A percentile compares a stretch with the other conserved stretches of the same genome.
Evolutionary conservation across 2,797 vertebrate species (phyloP).

Genomic region (Schizopygopsis malacanthus): DNA sequence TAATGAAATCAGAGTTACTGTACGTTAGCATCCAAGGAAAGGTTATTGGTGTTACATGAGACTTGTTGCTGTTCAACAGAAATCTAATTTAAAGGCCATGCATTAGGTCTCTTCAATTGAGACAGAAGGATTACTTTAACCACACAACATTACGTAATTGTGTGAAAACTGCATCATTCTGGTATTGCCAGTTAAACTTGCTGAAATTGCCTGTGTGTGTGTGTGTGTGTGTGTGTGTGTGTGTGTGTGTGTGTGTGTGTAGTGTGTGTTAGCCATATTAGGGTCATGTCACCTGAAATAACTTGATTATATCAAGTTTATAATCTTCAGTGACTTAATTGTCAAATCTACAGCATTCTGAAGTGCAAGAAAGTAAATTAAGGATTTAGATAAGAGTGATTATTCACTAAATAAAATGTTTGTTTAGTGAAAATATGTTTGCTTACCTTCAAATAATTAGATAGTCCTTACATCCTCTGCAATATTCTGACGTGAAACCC

Average conservation of each 20-base stretch:
- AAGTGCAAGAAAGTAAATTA: not conserved
- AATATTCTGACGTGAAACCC: not conserved
- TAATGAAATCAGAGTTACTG: constrained; percentile 41
- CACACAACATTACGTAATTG: constrained; percentile 44
- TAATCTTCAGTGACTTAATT: constrained; percentile 2
- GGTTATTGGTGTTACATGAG: constrained; percentile 24
- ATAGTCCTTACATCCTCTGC: not conserved
- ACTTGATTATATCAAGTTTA: constrained; percentile 14
- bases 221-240: constrained; percentile 43
- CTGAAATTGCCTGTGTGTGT: constrained; percentile 45
- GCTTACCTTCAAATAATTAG: not conserved
- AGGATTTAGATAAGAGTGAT: constrained; percentile 4
- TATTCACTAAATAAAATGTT: not conserved
- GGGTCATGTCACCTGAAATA: constrained; percentile 37
- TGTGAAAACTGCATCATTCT: constrained; percentile 14
- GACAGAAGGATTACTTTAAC: constrained; percentile 47
- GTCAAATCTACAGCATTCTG: not conserved
- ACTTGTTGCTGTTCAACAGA: constrained; percentile 4
- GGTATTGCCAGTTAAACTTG: constrained; percentile 41
- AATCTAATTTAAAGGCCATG: constrained; percentile 51
- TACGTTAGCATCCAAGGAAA: constrained; percentile 30
- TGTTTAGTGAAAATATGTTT: not conserved
- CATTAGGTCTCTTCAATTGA: constrained; percentile 37
- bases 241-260: constrained; percentile 43
- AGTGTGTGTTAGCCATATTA: constrained; percentile 23